Base-by-base conservation (phyloP, 2,113 vertebrate genomes). In the Fregetta grallaria region DNA sequence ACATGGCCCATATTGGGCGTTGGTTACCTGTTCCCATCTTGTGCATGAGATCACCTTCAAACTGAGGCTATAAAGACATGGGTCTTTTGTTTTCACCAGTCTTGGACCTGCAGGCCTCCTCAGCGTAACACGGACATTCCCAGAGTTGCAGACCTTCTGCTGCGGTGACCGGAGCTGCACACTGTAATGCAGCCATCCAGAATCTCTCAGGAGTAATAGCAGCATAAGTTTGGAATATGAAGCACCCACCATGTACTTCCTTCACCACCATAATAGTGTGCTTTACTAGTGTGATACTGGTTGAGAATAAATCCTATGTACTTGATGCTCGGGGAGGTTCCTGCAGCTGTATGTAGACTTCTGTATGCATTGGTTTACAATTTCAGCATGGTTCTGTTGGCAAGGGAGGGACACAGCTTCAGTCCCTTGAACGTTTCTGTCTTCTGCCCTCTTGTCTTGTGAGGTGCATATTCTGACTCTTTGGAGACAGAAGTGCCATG, bases 81-180 rank as follows among this genome's bases (percentile, higher is more conserved):
- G 3, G 10, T 63, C 19, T 45, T 73, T 42, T 0, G 1, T 58
- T 92, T 86, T 25, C 42, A 59, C 19, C 20, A 32, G 1, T 17
- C 4, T 23, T 2, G 5, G 38, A 13, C 34, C 26, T 47, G 15
- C 30, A 36, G 19, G 8, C 34, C 5, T 79, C 30, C 9, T 72
- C 18, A 82, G 26, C 1, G 1, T 36, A 44, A 30, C 7, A 22
- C 3, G 32, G n/a, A 10, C 15, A 9, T 40, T 34, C 13, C 17
- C 79, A 55, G 86, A 76, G 27, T 45, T 71, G 55, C 63, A 77
- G 80, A 62, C 5, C 20, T 89, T n/a, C 52, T 73, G 55, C 38
- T 2, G 2, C 17, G 27, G 15, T 42, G 22, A 73, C 11, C 4
- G 0, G 11, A 88, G 26, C 23, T 2, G 3, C 32, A 34, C 1